Conservation (phyloP, 1,140 invertebrate genomes). For the Thaumetopoea pityocampa region DNA sequence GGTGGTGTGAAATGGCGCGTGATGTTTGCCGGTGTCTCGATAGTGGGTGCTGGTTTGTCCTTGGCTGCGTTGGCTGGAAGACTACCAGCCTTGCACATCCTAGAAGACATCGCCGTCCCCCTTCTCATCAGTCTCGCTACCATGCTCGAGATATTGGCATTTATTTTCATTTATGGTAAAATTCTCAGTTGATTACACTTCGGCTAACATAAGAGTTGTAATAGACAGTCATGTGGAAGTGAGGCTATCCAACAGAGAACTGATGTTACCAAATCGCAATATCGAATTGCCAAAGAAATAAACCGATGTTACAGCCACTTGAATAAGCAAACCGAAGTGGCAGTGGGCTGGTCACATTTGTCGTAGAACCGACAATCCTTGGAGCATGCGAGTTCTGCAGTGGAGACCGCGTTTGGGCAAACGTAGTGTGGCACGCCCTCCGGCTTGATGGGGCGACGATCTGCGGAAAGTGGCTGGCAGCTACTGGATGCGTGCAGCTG, state of each 20-base stretch:
- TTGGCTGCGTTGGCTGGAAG: slow-evolving; percentile 28
- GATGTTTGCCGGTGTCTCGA: slow-evolving; percentile 26
- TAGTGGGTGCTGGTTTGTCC: slow-evolving; percentile 26
- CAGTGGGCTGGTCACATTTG: too few species aligned
- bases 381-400: too few species aligned
- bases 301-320: too few species aligned
- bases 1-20: slow-evolving; percentile 41
- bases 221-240: too few species aligned
- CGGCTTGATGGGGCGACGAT: too few species aligned
- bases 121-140: slow-evolving; percentile 38
- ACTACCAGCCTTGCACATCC: slow-evolving; percentile 24
- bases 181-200: background rate
- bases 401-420: too few species aligned
- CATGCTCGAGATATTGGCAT: slow-evolving; percentile 41
- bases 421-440: too few species aligned
- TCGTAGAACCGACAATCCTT: too few species aligned
- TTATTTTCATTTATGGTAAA: slow-evolving; percentile 59
- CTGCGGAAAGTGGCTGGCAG: too few species aligned
- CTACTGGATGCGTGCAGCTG: too few species aligned
- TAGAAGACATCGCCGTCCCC: slow-evolving; percentile 43
- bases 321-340: too few species aligned
- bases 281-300: too few species aligned
- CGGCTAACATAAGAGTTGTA: background rate
- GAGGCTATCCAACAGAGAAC: background rate
- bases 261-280: background rate